These are phyloP conservation scores for Drosophila kanapiae DNA, from an alignment of 1,140 invertebrate genomes.

Conservation along the genomic window DNA sequence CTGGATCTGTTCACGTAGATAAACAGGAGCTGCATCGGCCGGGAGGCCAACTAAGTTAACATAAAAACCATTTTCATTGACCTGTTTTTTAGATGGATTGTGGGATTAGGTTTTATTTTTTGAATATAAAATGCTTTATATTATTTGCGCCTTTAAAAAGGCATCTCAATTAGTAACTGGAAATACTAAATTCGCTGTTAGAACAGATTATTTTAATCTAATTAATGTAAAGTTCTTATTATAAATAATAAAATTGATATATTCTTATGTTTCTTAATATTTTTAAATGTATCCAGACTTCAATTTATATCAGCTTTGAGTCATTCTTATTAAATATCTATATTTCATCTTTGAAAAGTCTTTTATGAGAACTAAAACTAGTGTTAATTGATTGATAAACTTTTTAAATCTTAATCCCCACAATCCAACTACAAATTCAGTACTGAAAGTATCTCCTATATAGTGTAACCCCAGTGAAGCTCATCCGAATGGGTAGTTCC, in stretches of 20 bases:
- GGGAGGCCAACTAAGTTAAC: constrained; percentile 17
- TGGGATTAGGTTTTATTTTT: neutral
- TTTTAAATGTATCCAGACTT: neutral
- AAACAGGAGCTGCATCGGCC: neutral
- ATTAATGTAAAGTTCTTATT: no score
- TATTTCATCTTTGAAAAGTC: no score
- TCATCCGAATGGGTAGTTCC: constrained; percentile 29
- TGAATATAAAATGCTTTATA: neutral
- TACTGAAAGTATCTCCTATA: neutral
- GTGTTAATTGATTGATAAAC: neutral
- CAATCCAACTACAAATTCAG: neutral
- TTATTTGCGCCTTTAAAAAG: no score
- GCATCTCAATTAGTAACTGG: no score
- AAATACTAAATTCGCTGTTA: no score
- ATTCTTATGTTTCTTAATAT: no score
- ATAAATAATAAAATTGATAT: no score
- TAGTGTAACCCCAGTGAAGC: constrained; percentile 24
- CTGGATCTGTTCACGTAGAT: constrained; percentile 84
- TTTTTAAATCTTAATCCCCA: neutral
- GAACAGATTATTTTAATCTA: no score
- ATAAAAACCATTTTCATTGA: neutral
- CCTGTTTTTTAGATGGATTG: constrained; percentile 4
- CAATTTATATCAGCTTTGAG: no score
- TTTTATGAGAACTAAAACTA: neutral
- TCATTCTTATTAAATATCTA: neutral